phyloP scores from a whole-genome alignment of 2,797 vertebrate genomes.

The Myotis daubentonii region DNA sequence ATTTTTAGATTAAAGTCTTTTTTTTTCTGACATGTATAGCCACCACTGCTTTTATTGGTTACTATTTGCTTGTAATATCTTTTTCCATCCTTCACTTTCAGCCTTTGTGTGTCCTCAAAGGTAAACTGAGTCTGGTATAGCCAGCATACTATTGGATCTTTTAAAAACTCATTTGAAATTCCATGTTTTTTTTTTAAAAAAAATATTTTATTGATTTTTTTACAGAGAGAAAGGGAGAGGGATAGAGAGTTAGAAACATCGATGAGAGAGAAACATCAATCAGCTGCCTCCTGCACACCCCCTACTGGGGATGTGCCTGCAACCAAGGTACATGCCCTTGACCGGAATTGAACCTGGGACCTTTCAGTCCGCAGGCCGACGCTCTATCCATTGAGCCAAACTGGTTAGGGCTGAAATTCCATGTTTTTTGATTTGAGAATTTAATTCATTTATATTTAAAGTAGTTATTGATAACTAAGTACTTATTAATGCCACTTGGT shows the following conservation, averaged over 20 bases:
- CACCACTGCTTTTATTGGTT: not conserved
- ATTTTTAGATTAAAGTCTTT: not conserved
- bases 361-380: too few relatives aligned
- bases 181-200: not conserved
- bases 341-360: too few relatives aligned
- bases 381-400: too few relatives aligned
- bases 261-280: too few relatives aligned
- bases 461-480: not conserved
- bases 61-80: not conserved
- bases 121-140: not conserved
- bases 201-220: too few relatives aligned
- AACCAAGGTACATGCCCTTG: too few relatives aligned
- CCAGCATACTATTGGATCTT: not conserved
- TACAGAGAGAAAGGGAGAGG: too few relatives aligned
- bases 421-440: not conserved
- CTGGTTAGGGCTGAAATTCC: too few relatives aligned
- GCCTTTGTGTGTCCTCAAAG: not conserved
- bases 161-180: not conserved
- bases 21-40: not conserved
- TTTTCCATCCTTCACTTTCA: not conserved
- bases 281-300: too few relatives aligned
- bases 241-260: too few relatives aligned
- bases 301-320: too few relatives aligned
- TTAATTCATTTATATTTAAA: not conserved
- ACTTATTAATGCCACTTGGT: not conserved